Conservation (phyloP, 2,888 invertebrate genomes). For the Pharmacophagus antenor region DNA sequence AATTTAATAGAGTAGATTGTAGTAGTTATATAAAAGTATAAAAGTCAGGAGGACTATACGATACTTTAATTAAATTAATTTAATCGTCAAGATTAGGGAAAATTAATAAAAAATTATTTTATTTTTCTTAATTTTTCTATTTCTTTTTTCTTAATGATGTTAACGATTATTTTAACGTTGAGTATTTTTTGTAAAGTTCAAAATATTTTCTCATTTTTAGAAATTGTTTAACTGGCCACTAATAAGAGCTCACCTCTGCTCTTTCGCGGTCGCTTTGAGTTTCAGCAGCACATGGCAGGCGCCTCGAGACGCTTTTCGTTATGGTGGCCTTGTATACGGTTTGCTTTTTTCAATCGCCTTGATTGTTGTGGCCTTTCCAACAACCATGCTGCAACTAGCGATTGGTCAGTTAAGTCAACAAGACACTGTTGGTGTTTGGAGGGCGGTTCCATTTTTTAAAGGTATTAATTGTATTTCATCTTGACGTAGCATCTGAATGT, state of each 20-base stretch:
- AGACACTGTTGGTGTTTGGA: constrained; percentile 83
- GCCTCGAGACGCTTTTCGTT: constrained; percentile 75
- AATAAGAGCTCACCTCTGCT: constrained; percentile 65
- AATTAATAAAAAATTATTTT: too few relatives aligned
- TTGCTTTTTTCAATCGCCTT: constrained; percentile 73
- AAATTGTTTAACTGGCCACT: constrained; percentile 51
- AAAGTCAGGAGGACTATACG: too few relatives aligned
- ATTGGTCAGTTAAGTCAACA: constrained; percentile 84
- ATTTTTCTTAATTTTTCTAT: neutral
- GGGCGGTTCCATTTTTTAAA: constrained; percentile 84
- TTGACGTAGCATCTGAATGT: too few relatives aligned
- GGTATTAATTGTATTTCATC: constrained; percentile 59
- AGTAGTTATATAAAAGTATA: neutral
- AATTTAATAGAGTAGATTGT: too few relatives aligned
- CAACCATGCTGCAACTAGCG: constrained; percentile 82
- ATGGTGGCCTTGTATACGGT: constrained; percentile 77
- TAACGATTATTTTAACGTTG: neutral
- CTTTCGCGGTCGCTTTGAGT: constrained; percentile 78
- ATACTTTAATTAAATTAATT: too few relatives aligned
- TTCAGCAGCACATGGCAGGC: constrained; percentile 81
- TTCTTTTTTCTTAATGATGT: neutral
- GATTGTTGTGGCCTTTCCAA: constrained; percentile 76
- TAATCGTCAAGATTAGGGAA: too few relatives aligned
- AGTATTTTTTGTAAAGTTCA: neutral
- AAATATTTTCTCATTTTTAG: constrained; percentile 36